Evolutionary conservation across 2,113 vertebrate species (phyloP).

Genomic region (Martes martes): DNA sequence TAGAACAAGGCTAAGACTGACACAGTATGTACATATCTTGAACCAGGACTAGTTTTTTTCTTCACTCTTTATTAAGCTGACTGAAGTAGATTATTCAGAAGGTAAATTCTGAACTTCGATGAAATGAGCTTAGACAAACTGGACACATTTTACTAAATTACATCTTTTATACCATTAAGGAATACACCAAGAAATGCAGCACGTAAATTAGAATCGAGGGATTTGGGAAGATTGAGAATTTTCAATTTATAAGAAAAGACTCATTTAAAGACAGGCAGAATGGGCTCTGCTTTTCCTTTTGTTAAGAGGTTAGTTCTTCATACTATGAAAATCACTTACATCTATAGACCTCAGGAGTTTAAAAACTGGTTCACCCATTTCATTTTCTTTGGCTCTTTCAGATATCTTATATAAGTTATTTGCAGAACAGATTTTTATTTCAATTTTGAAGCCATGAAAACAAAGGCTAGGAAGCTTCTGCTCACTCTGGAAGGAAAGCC

Average conservation of each 20-base stretch:
- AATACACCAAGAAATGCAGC: neutral
- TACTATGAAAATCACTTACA: neutral
- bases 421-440: slow-evolving; percentile 14
- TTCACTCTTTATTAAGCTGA: neutral
- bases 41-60: neutral
- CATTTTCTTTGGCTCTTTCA: neutral
- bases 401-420: neutral
- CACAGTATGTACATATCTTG: neutral
- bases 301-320: neutral
- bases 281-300: neutral
- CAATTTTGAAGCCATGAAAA: neutral
- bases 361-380: neutral
- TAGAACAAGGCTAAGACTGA: slow-evolving; percentile 7
- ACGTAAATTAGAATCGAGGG: neutral
- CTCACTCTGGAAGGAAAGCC: neutral
- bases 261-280: neutral
- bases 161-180: neutral
- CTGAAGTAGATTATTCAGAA: neutral
- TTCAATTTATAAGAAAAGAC: neutral
- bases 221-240: neutral
- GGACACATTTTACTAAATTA: neutral
- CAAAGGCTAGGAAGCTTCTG: neutral
- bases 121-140: neutral
- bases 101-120: neutral
- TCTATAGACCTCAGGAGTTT: neutral